Base-by-base conservation (phyloP, 2,113 vertebrate genomes). In the Chroicocephalus ridibundus region DNA sequence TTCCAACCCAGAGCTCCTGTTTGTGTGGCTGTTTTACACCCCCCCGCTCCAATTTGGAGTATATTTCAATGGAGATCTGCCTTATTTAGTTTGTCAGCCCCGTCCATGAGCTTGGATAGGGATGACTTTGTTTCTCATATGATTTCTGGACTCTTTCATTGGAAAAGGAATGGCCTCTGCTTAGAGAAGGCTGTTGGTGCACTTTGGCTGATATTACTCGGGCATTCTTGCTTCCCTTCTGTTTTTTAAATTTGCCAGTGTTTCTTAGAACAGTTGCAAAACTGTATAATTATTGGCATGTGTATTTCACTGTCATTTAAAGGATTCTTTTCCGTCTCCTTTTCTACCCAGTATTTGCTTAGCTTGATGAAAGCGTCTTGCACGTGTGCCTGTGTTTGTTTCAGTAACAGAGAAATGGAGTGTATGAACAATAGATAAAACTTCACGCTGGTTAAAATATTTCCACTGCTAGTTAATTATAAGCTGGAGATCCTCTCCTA, bases 401-500 rank as follows among this genome's bases (percentile, higher is more conserved):
- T 61, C 32, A 27, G 52, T 10, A 27, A 54, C 8, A 44, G 51
- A 60, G 72, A 82, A 55, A 79, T 18, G 2, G 32, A 54, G 36
- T 17, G 22, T 76, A 71, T 51, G 79, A 88, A 69, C 49, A 86
- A 75, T 0, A 68, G 74, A 78, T 74, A 80, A 69, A 93, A 86
- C 40, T 88, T 70, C 51, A 46, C 2, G 3, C 69, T 79, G 66
- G 65, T 86, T 96, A 84, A 88, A 76, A 49, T 70, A 85, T 86
- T 93, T 88, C 72, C 44, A 66, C 83, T 87, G 80, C 55, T 57
- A 61, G 71, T 79, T 91, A 88, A 93, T 96, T 94, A 76, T 91
- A 96, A 91, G 69, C 34, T 89, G 89, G 92, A 94, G 96, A 89
- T 77, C 60, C 26, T 52, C 26, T 82, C 77, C 88, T 95, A 96